Evolutionary conservation across 2,113 vertebrate genomes (phyloP), one percentile per base, ranked within the genome.

Genomic region (Coturnix japonica): DNA sequence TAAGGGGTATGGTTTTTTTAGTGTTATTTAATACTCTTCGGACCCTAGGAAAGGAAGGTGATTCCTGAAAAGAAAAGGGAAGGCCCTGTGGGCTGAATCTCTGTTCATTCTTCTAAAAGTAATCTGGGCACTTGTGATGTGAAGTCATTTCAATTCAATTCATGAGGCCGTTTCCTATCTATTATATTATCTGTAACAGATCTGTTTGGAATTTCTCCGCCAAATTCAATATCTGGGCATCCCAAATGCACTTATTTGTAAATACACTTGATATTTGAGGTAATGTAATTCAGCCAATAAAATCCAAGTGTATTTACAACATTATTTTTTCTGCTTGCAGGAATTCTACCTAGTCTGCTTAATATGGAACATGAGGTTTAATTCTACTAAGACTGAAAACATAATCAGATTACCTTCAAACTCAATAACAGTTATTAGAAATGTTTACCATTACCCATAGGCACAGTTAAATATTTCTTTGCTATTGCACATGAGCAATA

Each of bases 281-380:
- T 81, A 79, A 85, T 78, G 22, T 60, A 91, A 77, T 92, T 91
- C 2, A 2, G 10, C 8, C 74, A 31, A 78, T 81, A 46, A 72
- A 81, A 90, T 81, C 20, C 51, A 69, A 69, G 30, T 69, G 33
- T 53, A 71, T 72, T 56, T 22, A 43, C 21, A 70, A 74, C 15
- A 72, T 71, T 90, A 60, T 51, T 87, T 86, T 77, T 91, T 78
- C 60, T 81, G 41, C 13, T 93, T 81, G 43, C 19, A 69, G 44
- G 63, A 85, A 61, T 87, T 92, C 28, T 87, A 57, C 21, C 49
- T 66, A 22, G 12, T 20, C 23, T 61, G 33, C 84, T 91, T 91
- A 73, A 78, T 63, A 46, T 1, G 6, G 53, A 11, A 2, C 41
- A 54, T 20, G 22, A 26, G 69, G 2, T 65, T 81, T 66, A 83